Base-by-base conservation (phyloP, 2,797 vertebrate genomes). In the Helarctos malayanus region DNA sequence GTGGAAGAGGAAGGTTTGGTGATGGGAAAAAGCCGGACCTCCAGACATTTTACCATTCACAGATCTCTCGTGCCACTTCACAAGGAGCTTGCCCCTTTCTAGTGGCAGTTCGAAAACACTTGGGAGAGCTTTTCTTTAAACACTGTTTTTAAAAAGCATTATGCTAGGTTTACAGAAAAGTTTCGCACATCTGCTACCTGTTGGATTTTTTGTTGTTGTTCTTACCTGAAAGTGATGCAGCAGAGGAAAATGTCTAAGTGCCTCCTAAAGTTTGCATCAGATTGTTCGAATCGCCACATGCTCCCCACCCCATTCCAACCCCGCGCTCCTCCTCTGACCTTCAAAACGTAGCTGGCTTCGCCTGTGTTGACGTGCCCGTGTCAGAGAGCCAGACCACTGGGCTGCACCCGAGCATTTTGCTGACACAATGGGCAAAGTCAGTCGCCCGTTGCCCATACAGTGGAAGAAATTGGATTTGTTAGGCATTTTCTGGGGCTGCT, bases 1-100 rank as follows among this genome's bases (percentile, higher is more conserved):
- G 90, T 94, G 97, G 95, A 97, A 93, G 94, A 98, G 96, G 97
- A 97, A 94, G 86, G 73, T 98, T 98, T 98, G 98, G 97, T 97
- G 89, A 95, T 93, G 90, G 97, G 97, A 87, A 95, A 95, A 97
- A 92, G 93, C 89, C 98, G 97, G 41, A 95, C 97, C 95, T 95
- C 94, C 71, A 81, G 95, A 95, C 25, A 83, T 97, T 95, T 97
- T 91, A 38, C 97, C 94, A 69, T 95, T 78, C 96, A 79, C 25
- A 1, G 80, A 92, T 97, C 96, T 80, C 96, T 76, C 52, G 52
- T 95, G 84, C 97, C 94, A 85, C 91, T 91, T 91, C 85, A 7
- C 89, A 52, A 93, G 84, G 97, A 84, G 54, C 95, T 95, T 95
- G 7, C 71, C 96, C 92, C 96, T 97, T 85, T 94, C 8, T 69